Base-by-base conservation (phyloP, 2,888 invertebrate genomes). In the Pyrochroa serraticornis region DNA sequence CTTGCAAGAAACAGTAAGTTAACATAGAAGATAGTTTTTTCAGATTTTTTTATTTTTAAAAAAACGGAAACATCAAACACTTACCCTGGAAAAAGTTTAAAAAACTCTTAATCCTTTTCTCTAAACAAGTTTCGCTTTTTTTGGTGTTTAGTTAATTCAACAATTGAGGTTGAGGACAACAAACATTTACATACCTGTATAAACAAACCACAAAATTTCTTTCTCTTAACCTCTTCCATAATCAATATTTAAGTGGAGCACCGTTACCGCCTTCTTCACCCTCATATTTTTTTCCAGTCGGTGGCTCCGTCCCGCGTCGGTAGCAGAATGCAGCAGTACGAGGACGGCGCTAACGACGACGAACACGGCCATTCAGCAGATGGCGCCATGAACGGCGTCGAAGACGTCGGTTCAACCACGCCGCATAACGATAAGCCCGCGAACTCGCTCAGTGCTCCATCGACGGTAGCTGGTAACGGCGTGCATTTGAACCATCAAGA, bases 361-460 rank as follows among this genome's bases (percentile, higher is more conserved):
- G 71, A 71, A 37, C 43, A 43, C 45, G 62, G 56, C 58, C 14
- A 79, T 80, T 66, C 66, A 69, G 73, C 66, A 71, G 70, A 80
- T 71, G 72, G 81, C 79, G 79, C 81, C 79, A 76, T 70, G 62
- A 74, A 72, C 59, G 69, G 65, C 62, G 60, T 49, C 65, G 70
- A 71, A 63, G 66, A 79, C 67, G 72, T 81, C 79, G 77, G 72
- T 77, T 78, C 78, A 61, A 77, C 80, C 64, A 82, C 81, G 74
- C 80, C 79, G 47, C 64, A 63, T 62, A 66, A 57, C 63, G 71
- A 66, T 30, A 71, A 72, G 60, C 46, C 68, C 50, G 65, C 69
- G 72, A 70, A 67, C 67, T 58, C 65, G 46, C 58, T 66, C 71
- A 68, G 71, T 70, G 63, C 67, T 58, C 62, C 70, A 47, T 61